phyloP scores from a whole-genome alignment of 2,113 vertebrate genomes.

The Lycaon pictus region DNA sequence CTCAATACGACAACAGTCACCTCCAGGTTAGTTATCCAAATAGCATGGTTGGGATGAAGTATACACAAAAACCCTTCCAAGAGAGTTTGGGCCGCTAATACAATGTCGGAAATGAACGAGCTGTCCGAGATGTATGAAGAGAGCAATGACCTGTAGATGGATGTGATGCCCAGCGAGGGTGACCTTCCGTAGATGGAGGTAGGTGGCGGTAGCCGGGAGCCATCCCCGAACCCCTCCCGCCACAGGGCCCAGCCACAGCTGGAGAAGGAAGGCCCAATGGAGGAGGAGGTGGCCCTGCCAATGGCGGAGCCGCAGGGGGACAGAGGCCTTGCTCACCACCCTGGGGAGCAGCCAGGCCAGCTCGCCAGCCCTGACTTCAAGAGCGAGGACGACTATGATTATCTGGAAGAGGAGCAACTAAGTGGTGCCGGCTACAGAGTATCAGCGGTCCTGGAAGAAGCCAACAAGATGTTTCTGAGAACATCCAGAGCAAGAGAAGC shows the following conservation, averaged over 20 bases:
- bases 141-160: too few species aligned
- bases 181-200: slow-evolving; percentile 76
- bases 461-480: slow-evolving; percentile 79
- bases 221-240: not conserved
- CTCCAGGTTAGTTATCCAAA: not conserved
- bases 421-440: slow-evolving; percentile 67
- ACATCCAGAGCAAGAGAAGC: slow-evolving; percentile 40
- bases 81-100: fast-evolving
- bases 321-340: not conserved
- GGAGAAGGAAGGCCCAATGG: slow-evolving; percentile 76
- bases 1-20: not conserved
- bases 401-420: slow-evolving; percentile 66
- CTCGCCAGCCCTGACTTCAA: not conserved
- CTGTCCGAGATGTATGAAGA: slow-evolving; percentile 46
- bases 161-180: not conserved
- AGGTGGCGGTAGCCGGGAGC: slow-evolving; percentile 69
- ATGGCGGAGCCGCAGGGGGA: not conserved
- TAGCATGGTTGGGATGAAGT: not conserved
- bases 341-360: not conserved
- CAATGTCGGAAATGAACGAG: slow-evolving; percentile 69
- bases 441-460: slow-evolving; percentile 72
- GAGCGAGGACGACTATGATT: slow-evolving; percentile 73
- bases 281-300: slow-evolving; percentile 50
- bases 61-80: not conserved
- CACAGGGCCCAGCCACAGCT: not conserved